Percentiles rank a stretch among this genome's conserved stretches.
These are phyloP conservation scores for Oxycera nigricornis DNA, from an alignment of 2,888 invertebrate species.

Conservation along the genomic window DNA sequence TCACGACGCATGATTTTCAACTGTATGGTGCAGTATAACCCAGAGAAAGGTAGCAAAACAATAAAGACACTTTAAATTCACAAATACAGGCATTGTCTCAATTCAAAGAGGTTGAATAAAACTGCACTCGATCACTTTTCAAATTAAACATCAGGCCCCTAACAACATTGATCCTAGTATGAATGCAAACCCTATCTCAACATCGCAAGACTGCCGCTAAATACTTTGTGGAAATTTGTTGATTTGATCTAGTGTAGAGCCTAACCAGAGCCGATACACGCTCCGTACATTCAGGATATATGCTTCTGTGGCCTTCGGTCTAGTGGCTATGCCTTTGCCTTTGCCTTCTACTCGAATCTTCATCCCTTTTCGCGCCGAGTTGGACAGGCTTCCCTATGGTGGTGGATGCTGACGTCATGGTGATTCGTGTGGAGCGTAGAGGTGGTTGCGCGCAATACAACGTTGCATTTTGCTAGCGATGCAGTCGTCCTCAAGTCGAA, in stretches of 20 bases:
- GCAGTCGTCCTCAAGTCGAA: constrained; percentile 31
- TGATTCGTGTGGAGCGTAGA: constrained; percentile 14
- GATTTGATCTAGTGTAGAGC: constrained; percentile 12
- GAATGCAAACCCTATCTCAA: no score
- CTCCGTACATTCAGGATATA: constrained; percentile 7
- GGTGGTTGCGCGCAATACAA: constrained; percentile 37
- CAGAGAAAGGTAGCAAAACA: no score
- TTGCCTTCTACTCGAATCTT: constrained; percentile 13
- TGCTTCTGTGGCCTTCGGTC: constrained; percentile 9
- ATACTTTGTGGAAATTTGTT: background rate
- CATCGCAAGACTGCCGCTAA: no score
- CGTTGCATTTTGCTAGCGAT: constrained; percentile 29
- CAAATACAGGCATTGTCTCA: no score
- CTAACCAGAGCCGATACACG: background rate
- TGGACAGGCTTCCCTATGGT: constrained; percentile 19
- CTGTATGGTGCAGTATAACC: no score
- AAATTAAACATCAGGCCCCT: no score
- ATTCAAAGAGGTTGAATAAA: no score
- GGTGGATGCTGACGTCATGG: constrained; percentile 26
- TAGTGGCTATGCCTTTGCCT: constrained; percentile 19
- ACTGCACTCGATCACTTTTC: no score
- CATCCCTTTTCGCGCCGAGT: constrained; percentile 17
- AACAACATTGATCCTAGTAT: no score
- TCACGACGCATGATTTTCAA: no score
- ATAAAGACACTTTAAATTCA: no score